Percentiles rank a stretch among this genome's conserved stretches.
phyloP scores from a whole-genome alignment of 1,140 invertebrate genomes.

The Solen grandis region DNA sequence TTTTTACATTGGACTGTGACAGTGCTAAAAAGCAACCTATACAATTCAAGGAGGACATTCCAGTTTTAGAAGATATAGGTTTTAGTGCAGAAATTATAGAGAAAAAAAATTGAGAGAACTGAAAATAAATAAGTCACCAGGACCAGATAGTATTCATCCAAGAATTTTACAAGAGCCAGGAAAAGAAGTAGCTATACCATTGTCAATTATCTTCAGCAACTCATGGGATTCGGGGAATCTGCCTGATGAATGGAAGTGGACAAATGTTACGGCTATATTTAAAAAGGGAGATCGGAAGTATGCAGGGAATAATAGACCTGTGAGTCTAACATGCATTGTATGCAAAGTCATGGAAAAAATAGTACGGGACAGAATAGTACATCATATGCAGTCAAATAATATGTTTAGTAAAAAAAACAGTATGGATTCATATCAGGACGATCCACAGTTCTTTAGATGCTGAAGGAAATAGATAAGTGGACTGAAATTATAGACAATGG shows the following conservation, averaged over 20 bases:
- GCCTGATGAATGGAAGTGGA: slow-evolving; percentile 1
- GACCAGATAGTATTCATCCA: background rate
- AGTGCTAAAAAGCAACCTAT: background rate
- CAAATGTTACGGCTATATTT: background rate
- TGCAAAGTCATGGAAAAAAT: slow-evolving; percentile 34
- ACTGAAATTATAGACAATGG: no score
- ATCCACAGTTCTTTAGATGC: no score
- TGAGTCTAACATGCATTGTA: slow-evolving; percentile 7
- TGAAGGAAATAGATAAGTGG: no score
- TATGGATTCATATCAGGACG: no score
- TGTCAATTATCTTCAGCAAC: background rate
- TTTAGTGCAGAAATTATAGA: no score
- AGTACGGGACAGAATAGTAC: no score
- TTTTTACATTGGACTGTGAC: no score
- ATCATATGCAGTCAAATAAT: no score
- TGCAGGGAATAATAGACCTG: background rate
- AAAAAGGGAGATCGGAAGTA: slow-evolving; percentile 18
- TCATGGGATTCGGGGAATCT: background rate
- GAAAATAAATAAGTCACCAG: slow-evolving; percentile 11
- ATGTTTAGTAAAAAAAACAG: no score
- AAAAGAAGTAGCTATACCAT: background rate
- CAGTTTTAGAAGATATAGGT: background rate
- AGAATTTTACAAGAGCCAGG: slow-evolving; percentile 4
- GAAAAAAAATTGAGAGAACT: background rate
- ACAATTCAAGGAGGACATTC: background rate